Percentiles rank a stretch among this genome's conserved stretches.
Conservation (phyloP, 2,888 invertebrate species). For the Luperina nickerlii region DNA sequence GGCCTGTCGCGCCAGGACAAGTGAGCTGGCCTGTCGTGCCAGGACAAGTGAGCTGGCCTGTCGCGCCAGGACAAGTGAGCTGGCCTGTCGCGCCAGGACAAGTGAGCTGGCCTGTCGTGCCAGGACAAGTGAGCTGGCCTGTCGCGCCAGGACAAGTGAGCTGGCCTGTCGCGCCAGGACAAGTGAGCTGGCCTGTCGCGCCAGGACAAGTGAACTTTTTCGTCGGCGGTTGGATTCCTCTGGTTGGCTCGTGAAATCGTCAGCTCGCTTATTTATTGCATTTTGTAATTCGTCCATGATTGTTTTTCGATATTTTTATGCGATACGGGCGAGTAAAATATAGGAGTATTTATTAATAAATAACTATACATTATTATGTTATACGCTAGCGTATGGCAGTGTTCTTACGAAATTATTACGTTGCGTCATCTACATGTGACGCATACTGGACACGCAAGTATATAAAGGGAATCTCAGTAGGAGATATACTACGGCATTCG, state of each 20-base stretch:
- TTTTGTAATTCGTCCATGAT: conserved; percentile 52
- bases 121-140: too few relatives aligned
- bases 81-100: conserved; percentile 75
- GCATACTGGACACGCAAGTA: not conserved
- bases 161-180: too few relatives aligned
- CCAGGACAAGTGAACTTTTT: conserved; percentile 80
- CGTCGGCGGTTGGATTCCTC: rapidly evolving
- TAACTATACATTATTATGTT: conserved; percentile 38
- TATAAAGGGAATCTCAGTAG: conserved; percentile 22
- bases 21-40: conserved; percentile 82
- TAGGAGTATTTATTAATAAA: conserved; percentile 51
- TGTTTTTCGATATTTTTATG: conserved; percentile 49
- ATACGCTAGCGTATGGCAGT: conserved; percentile 22
- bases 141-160: conserved; percentile 88
- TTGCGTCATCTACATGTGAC: not conserved
- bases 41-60: conserved; percentile 79
- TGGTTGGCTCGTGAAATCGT: not conserved
- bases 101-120: too few relatives aligned
- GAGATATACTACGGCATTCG: conserved; percentile 16
- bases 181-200: conserved; percentile 83
- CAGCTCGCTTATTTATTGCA: conserved; percentile 40
- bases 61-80: conserved; percentile 89
- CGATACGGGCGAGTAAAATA: conserved; percentile 46
- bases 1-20: too few relatives aligned
- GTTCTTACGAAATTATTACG: conserved; percentile 10